Evolutionary conservation across 2,888 invertebrate species (phyloP).

Genomic region (Alloplasta piceator): DNA sequence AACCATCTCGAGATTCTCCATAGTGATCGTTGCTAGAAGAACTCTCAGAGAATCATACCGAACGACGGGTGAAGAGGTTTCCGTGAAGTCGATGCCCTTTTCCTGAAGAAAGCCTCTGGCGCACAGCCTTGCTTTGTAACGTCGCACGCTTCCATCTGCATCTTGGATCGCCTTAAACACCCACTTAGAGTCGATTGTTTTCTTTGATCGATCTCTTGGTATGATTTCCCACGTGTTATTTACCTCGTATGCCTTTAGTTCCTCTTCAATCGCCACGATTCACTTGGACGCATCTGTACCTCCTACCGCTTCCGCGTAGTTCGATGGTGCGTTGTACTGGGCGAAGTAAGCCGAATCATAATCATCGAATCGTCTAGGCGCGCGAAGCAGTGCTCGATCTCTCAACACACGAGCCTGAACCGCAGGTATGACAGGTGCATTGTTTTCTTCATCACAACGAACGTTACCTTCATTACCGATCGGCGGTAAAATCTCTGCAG

Average conservation of each 20-base stretch:
- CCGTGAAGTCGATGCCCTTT: constrained; percentile 10
- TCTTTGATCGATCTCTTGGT: not conserved
- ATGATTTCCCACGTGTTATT: constrained; percentile 36
- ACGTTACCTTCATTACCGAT: no score
- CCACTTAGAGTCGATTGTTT: constrained; percentile 26
- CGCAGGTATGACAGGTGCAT: no score
- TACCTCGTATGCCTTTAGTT: constrained; percentile 18
- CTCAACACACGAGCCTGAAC: not conserved
- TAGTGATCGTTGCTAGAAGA: not conserved
- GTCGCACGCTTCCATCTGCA: not conserved
- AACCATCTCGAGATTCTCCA: constrained; percentile 31
- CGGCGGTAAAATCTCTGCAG: no score
- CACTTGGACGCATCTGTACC: constrained; percentile 14
- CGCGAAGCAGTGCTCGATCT: not conserved
- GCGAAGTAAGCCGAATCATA: not conserved
- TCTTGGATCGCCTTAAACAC: constrained; percentile 4
- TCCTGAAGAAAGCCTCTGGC: constrained; percentile 22
- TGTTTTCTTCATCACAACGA: no score
- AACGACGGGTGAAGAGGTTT: constrained; percentile 28
- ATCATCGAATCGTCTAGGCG: not conserved
- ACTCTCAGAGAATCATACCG: constrained; percentile 39
- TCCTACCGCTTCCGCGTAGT: constrained; percentile 6
- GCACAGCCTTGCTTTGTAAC: constrained; percentile 27
- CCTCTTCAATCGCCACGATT: constrained; percentile 5
- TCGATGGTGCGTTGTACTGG: constrained; percentile 2